A percentile compares a stretch with the other conserved stretches of the same genome.
Evolutionary conservation across 2,113 vertebrate species (phyloP).

Genomic region (Brienomyrus brachyistius): DNA sequence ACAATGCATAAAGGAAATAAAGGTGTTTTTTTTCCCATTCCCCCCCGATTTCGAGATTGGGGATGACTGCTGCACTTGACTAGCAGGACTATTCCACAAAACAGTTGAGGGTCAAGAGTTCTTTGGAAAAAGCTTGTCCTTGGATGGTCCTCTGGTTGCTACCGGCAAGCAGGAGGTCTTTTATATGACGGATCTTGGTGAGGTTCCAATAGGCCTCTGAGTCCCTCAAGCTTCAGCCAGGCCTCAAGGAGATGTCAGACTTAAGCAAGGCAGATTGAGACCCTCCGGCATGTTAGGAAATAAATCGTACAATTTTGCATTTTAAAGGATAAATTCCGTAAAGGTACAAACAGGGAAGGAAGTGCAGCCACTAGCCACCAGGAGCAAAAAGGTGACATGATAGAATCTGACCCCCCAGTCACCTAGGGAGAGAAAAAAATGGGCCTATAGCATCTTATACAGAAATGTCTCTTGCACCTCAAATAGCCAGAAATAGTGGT

Average conservation of each 20-base stretch:
- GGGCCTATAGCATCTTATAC: neutral
- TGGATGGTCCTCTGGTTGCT: neutral
- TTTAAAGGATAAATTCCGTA: neutral
- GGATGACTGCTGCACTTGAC: neutral
- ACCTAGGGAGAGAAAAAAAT: neutral
- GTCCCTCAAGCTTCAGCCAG: neutral
- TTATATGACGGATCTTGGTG: neutral
- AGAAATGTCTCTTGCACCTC: neutral
- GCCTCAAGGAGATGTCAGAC: neutral
- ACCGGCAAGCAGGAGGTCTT: neutral
- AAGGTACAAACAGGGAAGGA: neutral
- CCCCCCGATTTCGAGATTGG: neutral
- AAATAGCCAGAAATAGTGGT: neutral
- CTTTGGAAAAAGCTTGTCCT: neutral
- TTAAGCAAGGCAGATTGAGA: neutral
- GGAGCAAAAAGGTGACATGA: neutral
- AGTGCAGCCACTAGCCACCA: neutral
- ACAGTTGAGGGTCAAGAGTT: neutral
- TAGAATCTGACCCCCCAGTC: neutral
- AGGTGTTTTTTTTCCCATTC: neutral
- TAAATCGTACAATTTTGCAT: neutral
- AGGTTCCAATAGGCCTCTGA: neutral
- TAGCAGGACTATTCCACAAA: neutral
- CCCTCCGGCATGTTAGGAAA: neutral
- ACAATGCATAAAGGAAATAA: neutral